A percentile compares a stretch with the other conserved stretches of the same genome.
phyloP scores from a whole-genome alignment of 2,797 vertebrate species.

The Petrocephalus schoutedeni region DNA sequence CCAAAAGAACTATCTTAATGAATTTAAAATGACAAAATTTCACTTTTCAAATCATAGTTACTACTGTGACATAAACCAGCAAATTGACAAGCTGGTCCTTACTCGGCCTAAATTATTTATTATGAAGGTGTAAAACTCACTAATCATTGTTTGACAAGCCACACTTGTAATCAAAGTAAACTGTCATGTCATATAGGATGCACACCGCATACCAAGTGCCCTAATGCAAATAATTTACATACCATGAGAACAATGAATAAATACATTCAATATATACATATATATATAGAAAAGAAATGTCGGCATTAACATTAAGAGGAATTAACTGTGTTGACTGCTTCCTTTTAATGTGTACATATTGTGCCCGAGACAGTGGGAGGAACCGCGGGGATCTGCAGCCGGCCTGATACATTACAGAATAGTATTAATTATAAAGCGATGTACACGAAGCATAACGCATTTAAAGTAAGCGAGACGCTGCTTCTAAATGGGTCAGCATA shows the following conservation, averaged over 20 bases:
- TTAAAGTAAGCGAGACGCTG: not conserved
- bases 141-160: not conserved
- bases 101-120: not conserved
- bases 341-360: not conserved
- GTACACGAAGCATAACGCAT: not conserved
- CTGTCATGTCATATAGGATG: not conserved
- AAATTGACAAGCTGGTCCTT: not conserved
- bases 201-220: not conserved
- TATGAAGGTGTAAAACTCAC: not conserved
- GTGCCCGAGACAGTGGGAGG: not conserved
- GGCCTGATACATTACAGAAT: not conserved
- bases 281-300: not conserved
- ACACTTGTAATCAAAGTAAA: constrained; percentile 1
- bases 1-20: not conserved
- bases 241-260: not conserved
- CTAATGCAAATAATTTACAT: not conserved
- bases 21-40: not conserved
- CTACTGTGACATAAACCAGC: not conserved
- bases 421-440: not conserved
- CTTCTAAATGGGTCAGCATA: not conserved
- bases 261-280: too few relatives aligned
- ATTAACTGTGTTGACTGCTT: not conserved
- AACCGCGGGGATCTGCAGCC: not conserved
- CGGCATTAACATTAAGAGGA: not conserved
- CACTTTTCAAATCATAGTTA: not conserved